Evolutionary conservation across 23 tunicate species (phyloP).

Genomic region (Ascidia mentula): DNA sequence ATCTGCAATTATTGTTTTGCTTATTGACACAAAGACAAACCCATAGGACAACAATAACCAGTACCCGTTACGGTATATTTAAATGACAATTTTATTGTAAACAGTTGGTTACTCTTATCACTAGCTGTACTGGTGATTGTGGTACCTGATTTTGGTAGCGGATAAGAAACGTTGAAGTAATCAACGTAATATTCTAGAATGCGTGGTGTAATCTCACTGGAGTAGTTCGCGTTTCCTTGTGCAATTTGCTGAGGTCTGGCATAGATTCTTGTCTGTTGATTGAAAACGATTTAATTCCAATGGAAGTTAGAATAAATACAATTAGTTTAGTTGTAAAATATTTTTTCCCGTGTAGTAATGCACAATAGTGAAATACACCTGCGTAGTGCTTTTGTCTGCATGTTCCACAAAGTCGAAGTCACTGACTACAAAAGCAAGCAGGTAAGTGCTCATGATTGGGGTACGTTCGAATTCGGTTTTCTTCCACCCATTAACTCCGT

Average conservation of each 20-base stretch:
- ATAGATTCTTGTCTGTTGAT: constrained; percentile 66
- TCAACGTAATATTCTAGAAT: constrained; percentile 43
- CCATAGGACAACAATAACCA: too few species aligned
- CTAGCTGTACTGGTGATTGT: too few species aligned
- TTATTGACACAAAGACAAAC: not conserved
- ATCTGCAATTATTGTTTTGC: constrained; percentile 32
- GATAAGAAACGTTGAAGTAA: constrained; percentile 54
- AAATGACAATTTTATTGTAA: too few species aligned
- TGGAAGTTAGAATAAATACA: too few species aligned
- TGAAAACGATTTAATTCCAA: too few species aligned
- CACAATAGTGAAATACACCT: not conserved
- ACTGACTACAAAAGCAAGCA: constrained; percentile 69
- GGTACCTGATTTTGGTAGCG: constrained; percentile 69
- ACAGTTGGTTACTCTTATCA: too few species aligned
- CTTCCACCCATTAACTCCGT: constrained; percentile 45
- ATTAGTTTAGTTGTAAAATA: too few species aligned
- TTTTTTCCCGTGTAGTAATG: too few species aligned
- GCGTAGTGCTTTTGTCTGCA: not conserved
- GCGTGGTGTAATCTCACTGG: constrained; percentile 37
- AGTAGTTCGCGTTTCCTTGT: constrained; percentile 44
- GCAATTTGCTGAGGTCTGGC: constrained; percentile 45
- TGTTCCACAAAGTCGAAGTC: constrained; percentile 45
- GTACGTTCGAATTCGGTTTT: constrained; percentile 40
- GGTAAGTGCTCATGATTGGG: constrained; percentile 53
- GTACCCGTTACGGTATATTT: too few species aligned